These are phyloP conservation scores for Anoplopoma fimbria DNA, from an alignment of 2,113 vertebrate species.

Conservation along the genomic window DNA sequence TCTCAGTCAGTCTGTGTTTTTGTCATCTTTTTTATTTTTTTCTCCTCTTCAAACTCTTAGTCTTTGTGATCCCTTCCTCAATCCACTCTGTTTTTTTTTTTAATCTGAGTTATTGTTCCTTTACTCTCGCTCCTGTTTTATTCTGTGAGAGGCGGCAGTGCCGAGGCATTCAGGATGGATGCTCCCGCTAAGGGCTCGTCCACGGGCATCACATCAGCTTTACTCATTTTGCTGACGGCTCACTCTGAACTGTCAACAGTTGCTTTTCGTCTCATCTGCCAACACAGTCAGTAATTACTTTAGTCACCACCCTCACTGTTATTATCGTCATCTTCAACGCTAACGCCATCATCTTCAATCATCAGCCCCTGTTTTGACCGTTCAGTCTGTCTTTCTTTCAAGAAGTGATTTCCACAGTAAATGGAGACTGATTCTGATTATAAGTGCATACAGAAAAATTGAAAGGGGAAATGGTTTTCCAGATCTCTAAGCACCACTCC, in stretches of 20 bases:
- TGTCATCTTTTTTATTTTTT: constrained; percentile 37
- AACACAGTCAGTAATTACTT: constrained; percentile 38
- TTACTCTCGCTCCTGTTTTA: constrained; percentile 33
- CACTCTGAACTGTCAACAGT: constrained; percentile 58
- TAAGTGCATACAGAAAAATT: constrained; percentile 6
- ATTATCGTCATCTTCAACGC: constrained; percentile 23
- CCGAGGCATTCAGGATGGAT: constrained; percentile 37
- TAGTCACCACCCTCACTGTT: constrained; percentile 44
- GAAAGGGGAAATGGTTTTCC: constrained; percentile 5
- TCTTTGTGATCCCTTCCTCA: constrained; percentile 59
- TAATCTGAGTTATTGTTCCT: constrained; percentile 57
- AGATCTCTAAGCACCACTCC: constrained; percentile 24
- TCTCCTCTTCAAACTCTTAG: constrained; percentile 58
- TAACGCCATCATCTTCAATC: background rate
- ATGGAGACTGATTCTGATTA: background rate
- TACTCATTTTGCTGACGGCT: constrained; percentile 60
- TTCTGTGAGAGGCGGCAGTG: constrained; percentile 18
- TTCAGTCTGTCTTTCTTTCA: constrained; percentile 26
- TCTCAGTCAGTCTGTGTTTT: constrained; percentile 30
- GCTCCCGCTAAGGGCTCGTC: constrained; percentile 52
- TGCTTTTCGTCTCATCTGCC: constrained; percentile 49
- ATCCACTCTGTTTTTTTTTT: constrained; percentile 31
- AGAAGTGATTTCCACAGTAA: constrained; percentile 20
- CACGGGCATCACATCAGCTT: constrained; percentile 66
- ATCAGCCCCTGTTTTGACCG: constrained; percentile 41